phyloP scores from a whole-genome alignment of 2,113 vertebrate genomes.

The Aleadryas rufinucha region DNA sequence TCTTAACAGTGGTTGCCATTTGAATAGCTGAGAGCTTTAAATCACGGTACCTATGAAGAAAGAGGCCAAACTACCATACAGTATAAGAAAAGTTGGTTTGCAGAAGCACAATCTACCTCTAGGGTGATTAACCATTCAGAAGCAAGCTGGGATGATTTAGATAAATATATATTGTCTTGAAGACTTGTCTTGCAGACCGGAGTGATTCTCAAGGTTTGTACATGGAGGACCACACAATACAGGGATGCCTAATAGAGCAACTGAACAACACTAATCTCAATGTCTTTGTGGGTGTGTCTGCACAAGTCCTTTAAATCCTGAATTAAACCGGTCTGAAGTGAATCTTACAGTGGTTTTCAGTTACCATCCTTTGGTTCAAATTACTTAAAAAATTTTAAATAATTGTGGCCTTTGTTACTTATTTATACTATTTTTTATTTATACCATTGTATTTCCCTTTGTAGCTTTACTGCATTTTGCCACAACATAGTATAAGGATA shows the following conservation, averaged over 20 bases:
- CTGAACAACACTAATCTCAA: neutral
- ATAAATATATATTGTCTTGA: neutral
- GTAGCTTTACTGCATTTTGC: neutral
- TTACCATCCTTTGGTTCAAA: neutral
- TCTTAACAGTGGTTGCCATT: neutral
- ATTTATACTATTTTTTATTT: neutral
- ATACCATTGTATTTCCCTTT: neutral
- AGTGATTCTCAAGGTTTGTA: neutral
- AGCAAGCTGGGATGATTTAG: neutral
- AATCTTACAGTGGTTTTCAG: neutral
- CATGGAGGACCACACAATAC: neutral
- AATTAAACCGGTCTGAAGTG: neutral
- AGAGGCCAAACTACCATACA: neutral
- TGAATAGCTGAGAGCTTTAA: neutral
- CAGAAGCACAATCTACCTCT: neutral
- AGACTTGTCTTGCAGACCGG: too few relatives aligned
- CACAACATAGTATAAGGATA: rapidly evolving
- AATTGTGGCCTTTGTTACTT: neutral
- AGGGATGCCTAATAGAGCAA: neutral
- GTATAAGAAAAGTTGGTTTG: neutral
- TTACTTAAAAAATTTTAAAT: neutral
- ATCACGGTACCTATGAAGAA: neutral
- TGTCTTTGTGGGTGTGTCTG: neutral
- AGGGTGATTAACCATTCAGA: neutral
- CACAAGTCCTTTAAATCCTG: neutral